Evolutionary conservation across 2,113 vertebrate species (phyloP).

Genomic region (Hipposideros armiger): DNA sequence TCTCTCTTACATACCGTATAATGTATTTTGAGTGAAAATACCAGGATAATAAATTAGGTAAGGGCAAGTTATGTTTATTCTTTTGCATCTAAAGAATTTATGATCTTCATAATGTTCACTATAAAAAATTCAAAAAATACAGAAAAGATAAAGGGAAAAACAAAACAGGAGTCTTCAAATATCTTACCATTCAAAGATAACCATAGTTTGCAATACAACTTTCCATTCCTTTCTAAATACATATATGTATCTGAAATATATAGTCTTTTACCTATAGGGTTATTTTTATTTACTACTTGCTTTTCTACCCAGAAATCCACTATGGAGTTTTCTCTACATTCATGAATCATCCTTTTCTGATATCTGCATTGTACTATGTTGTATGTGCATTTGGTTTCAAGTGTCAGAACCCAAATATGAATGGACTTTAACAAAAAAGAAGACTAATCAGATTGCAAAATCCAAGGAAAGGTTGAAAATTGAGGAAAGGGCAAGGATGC

Average conservation of each 20-base stretch:
- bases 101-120: neutral
- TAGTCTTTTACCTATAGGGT: neutral
- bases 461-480: neutral
- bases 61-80: neutral
- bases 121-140: neutral
- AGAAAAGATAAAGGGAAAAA: neutral
- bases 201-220: neutral
- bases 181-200: neutral
- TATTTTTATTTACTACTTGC: neutral
- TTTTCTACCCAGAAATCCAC: neutral
- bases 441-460: neutral
- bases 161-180: neutral
- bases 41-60: neutral
- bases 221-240: neutral
- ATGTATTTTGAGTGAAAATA: conserved; percentile 19
- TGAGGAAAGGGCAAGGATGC: neutral
- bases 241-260: neutral
- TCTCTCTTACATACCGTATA: neutral
- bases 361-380: neutral
- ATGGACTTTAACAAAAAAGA: neutral
- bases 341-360: neutral
- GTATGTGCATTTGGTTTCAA: neutral
- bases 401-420: neutral
- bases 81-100: conserved; percentile 20
- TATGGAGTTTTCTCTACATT: neutral